These are phyloP conservation scores for Pelobates fuscus DNA, from an alignment of 2,113 vertebrate genomes.

Conservation along the genomic window DNA sequence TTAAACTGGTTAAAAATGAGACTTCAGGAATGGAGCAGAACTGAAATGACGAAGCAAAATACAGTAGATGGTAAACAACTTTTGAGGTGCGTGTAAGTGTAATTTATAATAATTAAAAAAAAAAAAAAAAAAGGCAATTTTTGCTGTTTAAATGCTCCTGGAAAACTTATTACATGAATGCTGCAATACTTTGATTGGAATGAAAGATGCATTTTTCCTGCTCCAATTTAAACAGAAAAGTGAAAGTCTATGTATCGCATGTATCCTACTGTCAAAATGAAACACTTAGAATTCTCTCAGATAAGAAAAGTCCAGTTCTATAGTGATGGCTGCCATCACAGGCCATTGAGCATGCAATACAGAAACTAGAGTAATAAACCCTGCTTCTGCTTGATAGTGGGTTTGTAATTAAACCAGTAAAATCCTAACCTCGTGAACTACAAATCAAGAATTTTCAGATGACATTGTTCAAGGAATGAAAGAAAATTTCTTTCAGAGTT, in stretches of 20 bases:
- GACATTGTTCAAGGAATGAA: neutral
- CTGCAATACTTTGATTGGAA: conserved; percentile 32
- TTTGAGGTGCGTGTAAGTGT: conserved; percentile 37
- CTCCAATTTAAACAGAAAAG: too few species aligned
- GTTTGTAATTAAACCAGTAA: neutral
- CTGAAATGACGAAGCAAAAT: conserved; percentile 26
- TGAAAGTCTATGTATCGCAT: neutral
- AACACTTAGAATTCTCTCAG: too few species aligned
- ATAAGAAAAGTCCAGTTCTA: neutral
- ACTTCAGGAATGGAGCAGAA: conserved; percentile 18
- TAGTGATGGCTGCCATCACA: neutral
- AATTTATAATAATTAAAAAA: neutral
- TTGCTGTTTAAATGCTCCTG: conserved; percentile 27
- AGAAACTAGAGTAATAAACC: too few species aligned
- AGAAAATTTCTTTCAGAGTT: conserved; percentile 20
- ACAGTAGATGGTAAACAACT: too few species aligned
- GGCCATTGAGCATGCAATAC: too few species aligned
- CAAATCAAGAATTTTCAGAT: too few species aligned
- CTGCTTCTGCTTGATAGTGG: neutral
- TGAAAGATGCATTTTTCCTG: conserved; percentile 11
- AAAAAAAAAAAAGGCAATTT: conserved; percentile 31
- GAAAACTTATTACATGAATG: neutral
- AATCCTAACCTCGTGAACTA: neutral
- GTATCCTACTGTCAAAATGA: neutral
- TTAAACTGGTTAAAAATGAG: neutral